Evolutionary conservation across 2,113 vertebrate genomes (phyloP).

Genomic region (Butorides virescens): DNA sequence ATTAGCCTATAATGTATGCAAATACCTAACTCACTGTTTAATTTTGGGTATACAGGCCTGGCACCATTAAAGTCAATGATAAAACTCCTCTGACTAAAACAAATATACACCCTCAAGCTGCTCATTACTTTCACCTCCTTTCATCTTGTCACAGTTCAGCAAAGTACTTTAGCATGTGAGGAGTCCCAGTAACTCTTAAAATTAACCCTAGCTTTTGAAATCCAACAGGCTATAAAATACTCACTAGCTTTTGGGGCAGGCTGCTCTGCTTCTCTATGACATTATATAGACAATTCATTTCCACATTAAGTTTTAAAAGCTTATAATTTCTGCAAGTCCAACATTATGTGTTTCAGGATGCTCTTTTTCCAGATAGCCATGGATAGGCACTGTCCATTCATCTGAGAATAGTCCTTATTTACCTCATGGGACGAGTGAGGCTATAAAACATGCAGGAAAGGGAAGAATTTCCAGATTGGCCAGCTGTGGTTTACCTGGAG

Average conservation of each 20-base stretch:
- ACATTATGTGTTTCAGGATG: rapidly evolving
- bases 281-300: background rate
- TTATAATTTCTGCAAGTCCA: background rate
- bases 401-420: background rate
- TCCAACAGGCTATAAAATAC: background rate
- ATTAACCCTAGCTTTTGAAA: slow-evolving; percentile 43
- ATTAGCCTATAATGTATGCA: background rate
- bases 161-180: slow-evolving; percentile 46
- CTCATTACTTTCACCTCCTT: slow-evolving; percentile 53
- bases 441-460: slow-evolving; percentile 2
- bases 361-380: background rate
- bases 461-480: slow-evolving; percentile 26
- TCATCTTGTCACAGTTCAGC: slow-evolving; percentile 43
- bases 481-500: slow-evolving; percentile 7
- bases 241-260: background rate
- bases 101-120: slow-evolving; percentile 48
- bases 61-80: slow-evolving; percentile 10
- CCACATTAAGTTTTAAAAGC: background rate
- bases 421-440: background rate
- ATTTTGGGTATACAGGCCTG: background rate
- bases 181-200: slow-evolving; percentile 40
- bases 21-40: background rate
- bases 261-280: background rate
- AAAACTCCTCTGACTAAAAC: slow-evolving; percentile 30
- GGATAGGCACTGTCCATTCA: background rate